Percentiles rank a stretch among this genome's conserved stretches.
These are phyloP conservation scores for Calameuta pallipes DNA, from an alignment of 2,888 invertebrate genomes.

Conservation along the genomic window DNA sequence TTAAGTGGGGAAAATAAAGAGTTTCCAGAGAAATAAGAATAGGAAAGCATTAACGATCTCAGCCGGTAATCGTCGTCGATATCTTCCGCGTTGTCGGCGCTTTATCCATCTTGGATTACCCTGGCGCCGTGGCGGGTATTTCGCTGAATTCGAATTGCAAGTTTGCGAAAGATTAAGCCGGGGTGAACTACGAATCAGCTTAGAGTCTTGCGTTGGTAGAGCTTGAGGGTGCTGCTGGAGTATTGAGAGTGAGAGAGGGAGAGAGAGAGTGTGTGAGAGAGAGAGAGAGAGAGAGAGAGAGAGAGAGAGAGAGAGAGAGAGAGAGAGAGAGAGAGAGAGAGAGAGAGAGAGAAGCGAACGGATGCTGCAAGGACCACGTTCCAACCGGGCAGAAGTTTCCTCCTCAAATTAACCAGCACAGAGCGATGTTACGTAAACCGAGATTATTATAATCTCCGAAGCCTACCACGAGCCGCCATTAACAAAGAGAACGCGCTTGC, in stretches of 20 bases:
- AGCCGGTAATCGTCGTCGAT: neutral
- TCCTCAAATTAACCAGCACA: slow-evolving; percentile 62
- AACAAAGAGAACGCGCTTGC: neutral
- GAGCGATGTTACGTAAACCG: slow-evolving; percentile 61
- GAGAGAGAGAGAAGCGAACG: slow-evolving; percentile 23
- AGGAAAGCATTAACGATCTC: neutral
- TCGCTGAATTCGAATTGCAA: slow-evolving; percentile 24
- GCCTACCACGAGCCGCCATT: neutral
- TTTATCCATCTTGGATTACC: slow-evolving; percentile 9
- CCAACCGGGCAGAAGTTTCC: slow-evolving; percentile 57
- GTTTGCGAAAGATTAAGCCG: slow-evolving; percentile 50
- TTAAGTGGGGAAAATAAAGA: neutral
- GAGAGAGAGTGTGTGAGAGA: slow-evolving; percentile 30
- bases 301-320: slow-evolving; percentile 28
- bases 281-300: slow-evolving; percentile 25
- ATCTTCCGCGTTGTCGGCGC: neutral
- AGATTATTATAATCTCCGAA: slow-evolving; percentile 65
- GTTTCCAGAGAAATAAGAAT: neutral
- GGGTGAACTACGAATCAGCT: slow-evolving; percentile 47
- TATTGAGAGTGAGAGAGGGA: slow-evolving; percentile 25
- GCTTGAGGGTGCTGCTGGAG: slow-evolving; percentile 27
- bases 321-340: slow-evolving; percentile 28
- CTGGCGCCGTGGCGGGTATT: slow-evolving; percentile 1
- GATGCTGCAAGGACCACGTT: slow-evolving; percentile 36
- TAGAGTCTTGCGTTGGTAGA: slow-evolving; percentile 23